phyloP scores from a whole-genome alignment of 2,888 invertebrate species.

The Luperina nickerlii region DNA sequence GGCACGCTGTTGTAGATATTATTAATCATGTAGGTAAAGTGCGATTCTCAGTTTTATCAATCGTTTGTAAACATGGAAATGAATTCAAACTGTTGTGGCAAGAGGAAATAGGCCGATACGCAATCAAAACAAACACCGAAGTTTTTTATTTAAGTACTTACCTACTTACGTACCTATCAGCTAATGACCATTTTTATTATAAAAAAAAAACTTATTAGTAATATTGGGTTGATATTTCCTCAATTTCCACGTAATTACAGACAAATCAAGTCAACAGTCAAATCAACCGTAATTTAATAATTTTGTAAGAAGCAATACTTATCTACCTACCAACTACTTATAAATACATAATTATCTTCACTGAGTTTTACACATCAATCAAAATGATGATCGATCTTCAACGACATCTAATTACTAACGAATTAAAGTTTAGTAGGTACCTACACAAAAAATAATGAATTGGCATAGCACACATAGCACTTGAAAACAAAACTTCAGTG shows the following conservation, averaged over 20 bases:
- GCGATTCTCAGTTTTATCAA: conserved; percentile 33
- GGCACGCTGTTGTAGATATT: conserved; percentile 29
- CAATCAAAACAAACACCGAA: conserved; percentile 37
- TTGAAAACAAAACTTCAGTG: neutral
- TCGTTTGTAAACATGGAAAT: conserved; percentile 40
- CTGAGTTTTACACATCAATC: conserved; percentile 12
- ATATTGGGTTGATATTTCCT: conserved; percentile 43
- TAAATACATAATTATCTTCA: neutral
- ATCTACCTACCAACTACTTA: neutral
- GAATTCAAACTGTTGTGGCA: conserved; percentile 5
- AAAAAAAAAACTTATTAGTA: conserved; percentile 21
- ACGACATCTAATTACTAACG: neutral
- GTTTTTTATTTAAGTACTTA: conserved; percentile 56
- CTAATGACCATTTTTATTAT: conserved; percentile 14
- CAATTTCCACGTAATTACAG: conserved; percentile 15
- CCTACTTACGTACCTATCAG: conserved; percentile 46
- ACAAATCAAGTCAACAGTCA: neutral
- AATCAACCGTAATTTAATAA: neutral
- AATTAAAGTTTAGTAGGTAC: neutral
- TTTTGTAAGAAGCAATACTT: neutral
- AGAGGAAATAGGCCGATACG: conserved; percentile 19
- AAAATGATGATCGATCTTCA: neutral
- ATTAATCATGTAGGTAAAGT: conserved; percentile 24
- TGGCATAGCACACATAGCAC: neutral
- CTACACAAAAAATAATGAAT: neutral